phyloP scores from a whole-genome alignment of 2,797 vertebrate genomes.

The Scomberomorus guttatus region DNA sequence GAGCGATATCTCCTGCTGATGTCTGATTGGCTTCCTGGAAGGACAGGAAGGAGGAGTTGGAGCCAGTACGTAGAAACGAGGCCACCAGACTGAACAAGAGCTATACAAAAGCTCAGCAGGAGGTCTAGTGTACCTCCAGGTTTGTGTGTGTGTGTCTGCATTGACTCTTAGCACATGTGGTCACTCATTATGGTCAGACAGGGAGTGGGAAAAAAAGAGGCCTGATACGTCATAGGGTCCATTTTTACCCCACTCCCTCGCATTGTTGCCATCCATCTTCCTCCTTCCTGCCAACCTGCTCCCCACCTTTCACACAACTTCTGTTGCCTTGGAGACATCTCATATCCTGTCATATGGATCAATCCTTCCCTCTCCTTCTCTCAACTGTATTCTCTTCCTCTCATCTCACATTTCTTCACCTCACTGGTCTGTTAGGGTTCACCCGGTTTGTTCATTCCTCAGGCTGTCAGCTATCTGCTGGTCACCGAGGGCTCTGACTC shows the following conservation, averaged over 20 bases:
- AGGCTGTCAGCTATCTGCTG: not conserved
- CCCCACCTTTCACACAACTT: slow-evolving; percentile 53
- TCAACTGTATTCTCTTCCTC: not conserved
- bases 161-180: slow-evolving; percentile 17
- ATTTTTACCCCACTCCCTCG: slow-evolving; percentile 62
- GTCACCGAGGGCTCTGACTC: slow-evolving; percentile 22
- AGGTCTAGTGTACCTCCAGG: slow-evolving; percentile 6
- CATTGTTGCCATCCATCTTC: slow-evolving; percentile 70
- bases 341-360: slow-evolving; percentile 69
- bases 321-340: slow-evolving; percentile 80
- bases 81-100: slow-evolving; percentile 26
- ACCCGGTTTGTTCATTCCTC: not conserved
- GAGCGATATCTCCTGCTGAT: slow-evolving; percentile 13
- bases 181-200: slow-evolving; percentile 18
- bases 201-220: not conserved
- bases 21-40: slow-evolving; percentile 42
- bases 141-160: slow-evolving; percentile 3
- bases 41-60: slow-evolving; percentile 26
- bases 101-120: slow-evolving; percentile 53
- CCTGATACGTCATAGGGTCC: slow-evolving; percentile 38
- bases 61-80: slow-evolving; percentile 20
- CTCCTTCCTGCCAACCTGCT: slow-evolving; percentile 39
- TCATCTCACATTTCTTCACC: slow-evolving; percentile 48
- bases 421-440: slow-evolving; percentile 41
- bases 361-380: slow-evolving; percentile 26